A percentile compares a stretch with the other conserved stretches of the same genome.
Conservation (phyloP, 2,113 vertebrate genomes). For the Melanocharis versteri region DNA sequence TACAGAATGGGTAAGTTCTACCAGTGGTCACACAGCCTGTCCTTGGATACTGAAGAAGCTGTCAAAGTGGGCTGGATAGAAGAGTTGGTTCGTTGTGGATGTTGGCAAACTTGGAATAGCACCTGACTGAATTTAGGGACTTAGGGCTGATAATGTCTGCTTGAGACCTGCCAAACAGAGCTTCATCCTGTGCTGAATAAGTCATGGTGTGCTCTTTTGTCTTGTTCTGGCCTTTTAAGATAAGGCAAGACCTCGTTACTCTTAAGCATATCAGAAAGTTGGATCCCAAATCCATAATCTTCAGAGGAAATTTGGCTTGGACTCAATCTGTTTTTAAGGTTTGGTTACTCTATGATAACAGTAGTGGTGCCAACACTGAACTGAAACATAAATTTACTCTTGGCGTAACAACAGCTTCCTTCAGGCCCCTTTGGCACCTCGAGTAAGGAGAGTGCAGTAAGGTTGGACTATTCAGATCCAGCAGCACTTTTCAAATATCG, state of each 20-base stretch:
- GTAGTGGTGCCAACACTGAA: background rate
- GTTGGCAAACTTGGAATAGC: background rate
- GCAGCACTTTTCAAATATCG: background rate
- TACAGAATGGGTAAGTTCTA: rapidly evolving
- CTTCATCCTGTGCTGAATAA: background rate
- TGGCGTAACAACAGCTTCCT: background rate
- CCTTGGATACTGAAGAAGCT: background rate
- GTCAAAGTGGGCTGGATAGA: background rate
- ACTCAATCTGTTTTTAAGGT: background rate
- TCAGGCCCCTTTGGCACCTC: background rate
- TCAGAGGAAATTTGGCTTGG: background rate
- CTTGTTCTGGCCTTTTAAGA: background rate
- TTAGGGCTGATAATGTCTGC: background rate
- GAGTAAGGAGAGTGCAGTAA: background rate
- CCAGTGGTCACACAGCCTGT: background rate
- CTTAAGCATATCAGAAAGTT: background rate
- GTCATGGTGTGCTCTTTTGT: background rate
- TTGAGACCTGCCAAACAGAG: background rate
- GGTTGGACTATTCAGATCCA: background rate
- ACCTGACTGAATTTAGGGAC: background rate
- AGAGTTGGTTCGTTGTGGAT: background rate
- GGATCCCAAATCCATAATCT: background rate
- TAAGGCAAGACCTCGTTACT: background rate
- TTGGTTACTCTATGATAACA: background rate
- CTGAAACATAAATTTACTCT: background rate